Conservation (phyloP, 1,140 invertebrate species). For the Akabosia matsudoensis region DNA sequence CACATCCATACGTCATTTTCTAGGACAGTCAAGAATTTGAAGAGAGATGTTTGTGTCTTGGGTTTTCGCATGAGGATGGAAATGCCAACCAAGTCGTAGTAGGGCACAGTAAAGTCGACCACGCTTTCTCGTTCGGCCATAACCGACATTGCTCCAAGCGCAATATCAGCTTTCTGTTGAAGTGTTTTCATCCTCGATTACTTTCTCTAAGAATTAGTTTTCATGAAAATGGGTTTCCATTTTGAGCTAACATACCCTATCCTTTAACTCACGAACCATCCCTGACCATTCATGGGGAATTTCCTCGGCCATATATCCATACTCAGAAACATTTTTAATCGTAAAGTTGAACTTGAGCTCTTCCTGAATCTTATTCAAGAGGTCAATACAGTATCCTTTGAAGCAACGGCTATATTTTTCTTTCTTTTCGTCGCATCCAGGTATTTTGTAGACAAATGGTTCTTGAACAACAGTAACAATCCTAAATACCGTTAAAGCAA, state of each 20-base stretch:
- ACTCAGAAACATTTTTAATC: slow-evolving; percentile 74
- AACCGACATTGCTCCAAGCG: slow-evolving; percentile 78
- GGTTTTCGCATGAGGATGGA: slow-evolving; percentile 85
- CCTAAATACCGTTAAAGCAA: slow-evolving; percentile 73
- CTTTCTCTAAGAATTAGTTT: too few relatives aligned
- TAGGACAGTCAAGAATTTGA: slow-evolving; percentile 94
- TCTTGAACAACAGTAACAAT: slow-evolving; percentile 78
- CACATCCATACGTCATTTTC: slow-evolving; percentile 95
- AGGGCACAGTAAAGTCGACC: slow-evolving; percentile 91
- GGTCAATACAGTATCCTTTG: slow-evolving; percentile 88
- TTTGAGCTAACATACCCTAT: slow-evolving; percentile 74
- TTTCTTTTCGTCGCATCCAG: slow-evolving; percentile 57
- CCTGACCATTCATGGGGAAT: slow-evolving; percentile 78
- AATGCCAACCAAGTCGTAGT: slow-evolving; percentile 91
- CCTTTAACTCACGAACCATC: slow-evolving; percentile 83
- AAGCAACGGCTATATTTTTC: slow-evolving; percentile 59
- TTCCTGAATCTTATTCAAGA: slow-evolving; percentile 77
- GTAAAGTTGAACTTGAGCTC: slow-evolving; percentile 86
- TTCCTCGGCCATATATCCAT: slow-evolving; percentile 79
- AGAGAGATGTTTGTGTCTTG: slow-evolving; percentile 76
- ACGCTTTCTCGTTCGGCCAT: slow-evolving; percentile 93
- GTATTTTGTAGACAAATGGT: slow-evolving; percentile 69
- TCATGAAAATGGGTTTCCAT: slow-evolving; percentile 16
- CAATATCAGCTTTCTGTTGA: slow-evolving; percentile 77
- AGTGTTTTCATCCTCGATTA: neutral